These are phyloP conservation scores for Bergia puertoricense DNA, from an alignment of 92 coral and sea anemone species.

Conservation along the genomic window DNA sequence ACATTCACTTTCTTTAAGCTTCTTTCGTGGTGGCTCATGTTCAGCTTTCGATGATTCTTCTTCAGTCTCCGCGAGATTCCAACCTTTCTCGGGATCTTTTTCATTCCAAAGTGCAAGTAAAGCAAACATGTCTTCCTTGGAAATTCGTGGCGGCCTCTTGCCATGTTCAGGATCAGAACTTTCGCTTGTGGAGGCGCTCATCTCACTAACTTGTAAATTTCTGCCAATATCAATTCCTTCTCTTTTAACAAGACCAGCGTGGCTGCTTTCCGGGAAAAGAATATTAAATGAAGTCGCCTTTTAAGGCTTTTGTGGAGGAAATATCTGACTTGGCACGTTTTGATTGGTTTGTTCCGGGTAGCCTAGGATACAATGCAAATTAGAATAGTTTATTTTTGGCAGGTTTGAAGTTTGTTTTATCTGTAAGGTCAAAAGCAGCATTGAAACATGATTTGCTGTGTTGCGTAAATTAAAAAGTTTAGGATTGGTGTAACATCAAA, in stretches of 20 bases:
- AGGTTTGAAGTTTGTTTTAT: no score
- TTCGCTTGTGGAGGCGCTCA: not conserved
- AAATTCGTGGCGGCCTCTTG: conserved; percentile 1
- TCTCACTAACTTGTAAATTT: not conserved
- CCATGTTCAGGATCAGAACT: not conserved
- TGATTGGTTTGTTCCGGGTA: not conserved
- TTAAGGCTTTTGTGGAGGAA: not conserved
- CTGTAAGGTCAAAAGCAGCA: no score
- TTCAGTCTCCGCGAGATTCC: not conserved
- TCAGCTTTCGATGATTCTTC: not conserved
- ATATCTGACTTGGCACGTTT: not conserved
- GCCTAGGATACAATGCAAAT: not conserved
- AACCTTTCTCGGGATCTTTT: conserved; percentile 33
- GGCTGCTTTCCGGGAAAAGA: not conserved
- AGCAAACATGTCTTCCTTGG: conserved; percentile 32
- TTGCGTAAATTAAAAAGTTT: no score
- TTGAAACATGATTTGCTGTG: no score
- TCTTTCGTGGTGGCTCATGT: not conserved
- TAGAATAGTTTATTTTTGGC: no score
- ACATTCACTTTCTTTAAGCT: not conserved
- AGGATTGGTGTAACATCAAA: no score
- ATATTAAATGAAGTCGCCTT: not conserved
- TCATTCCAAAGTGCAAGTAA: conserved; percentile 54
- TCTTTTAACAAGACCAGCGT: no score
- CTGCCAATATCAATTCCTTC: not conserved